A percentile compares a stretch with the other conserved stretches of the same genome.
Conservation (phyloP, 2,113 vertebrate genomes). For the Mus pahari region DNA sequence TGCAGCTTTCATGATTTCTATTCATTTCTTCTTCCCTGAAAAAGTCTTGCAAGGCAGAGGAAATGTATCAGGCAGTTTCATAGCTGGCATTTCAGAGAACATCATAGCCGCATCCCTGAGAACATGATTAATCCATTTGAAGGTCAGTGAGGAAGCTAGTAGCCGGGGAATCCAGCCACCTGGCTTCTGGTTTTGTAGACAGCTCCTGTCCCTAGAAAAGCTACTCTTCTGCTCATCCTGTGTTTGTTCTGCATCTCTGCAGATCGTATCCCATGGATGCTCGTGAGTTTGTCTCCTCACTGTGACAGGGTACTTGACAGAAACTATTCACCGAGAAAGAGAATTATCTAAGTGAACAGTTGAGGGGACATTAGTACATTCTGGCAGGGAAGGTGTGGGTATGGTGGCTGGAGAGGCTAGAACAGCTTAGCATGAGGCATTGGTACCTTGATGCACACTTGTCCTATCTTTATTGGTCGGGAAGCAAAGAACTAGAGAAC, state of each 20-base stretch:
- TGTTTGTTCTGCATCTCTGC: not conserved
- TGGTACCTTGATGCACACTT: not conserved
- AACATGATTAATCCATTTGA: conserved; percentile 69
- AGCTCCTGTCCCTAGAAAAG: not conserved
- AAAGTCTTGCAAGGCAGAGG: conserved; percentile 29
- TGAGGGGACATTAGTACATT: not conserved
- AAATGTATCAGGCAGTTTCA: conserved; percentile 47
- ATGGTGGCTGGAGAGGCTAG: not conserved
- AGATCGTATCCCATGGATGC: not conserved
- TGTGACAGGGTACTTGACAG: not conserved
- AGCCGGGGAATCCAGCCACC: conserved; percentile 17
- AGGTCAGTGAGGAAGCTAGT: conserved; percentile 77
- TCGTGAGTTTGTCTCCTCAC: not conserved
- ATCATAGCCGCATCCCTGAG: conserved; percentile 54
- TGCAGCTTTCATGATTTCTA: not conserved
- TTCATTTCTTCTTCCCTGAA: conserved; percentile 36
- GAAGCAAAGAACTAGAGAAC: not conserved
- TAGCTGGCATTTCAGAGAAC: conserved; percentile 74
- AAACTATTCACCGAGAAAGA: not conserved
- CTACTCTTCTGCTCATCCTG: not conserved
- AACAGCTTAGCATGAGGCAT: not conserved
- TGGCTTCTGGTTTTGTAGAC: conserved; percentile 20
- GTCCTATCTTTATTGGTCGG: not conserved
- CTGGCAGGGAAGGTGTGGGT: not conserved
- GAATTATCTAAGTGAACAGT: not conserved